Evolutionary conservation across 2,113 vertebrate genomes (phyloP), one percentile per base, ranked within the genome.

Genomic region (Heliornis fulica): DNA sequence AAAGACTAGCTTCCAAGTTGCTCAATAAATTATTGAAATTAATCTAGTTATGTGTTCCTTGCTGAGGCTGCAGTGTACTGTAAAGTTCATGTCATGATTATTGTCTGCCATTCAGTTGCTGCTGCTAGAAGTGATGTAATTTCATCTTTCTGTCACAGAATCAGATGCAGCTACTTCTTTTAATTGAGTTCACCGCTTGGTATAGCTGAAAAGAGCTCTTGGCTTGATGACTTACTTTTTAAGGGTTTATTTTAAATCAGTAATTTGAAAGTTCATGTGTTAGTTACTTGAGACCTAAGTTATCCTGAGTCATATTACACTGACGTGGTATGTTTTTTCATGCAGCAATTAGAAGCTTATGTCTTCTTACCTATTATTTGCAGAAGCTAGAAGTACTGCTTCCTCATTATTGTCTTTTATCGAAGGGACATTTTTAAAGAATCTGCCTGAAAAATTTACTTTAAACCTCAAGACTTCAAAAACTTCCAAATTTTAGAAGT

Each of bases 11-110:
- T 95, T 95, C 75, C 50, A 94, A 69, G 74, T 91, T 75, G 16
- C 70, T 82, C 26, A 72, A 56, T 96, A 92, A 92, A 95, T 97
- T 94, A 94, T 92, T 95, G 59, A 95, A 83, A 93, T 83, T 56
- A 85, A 64, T 96, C 46, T 84, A 80, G 66, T 76, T 93, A n/a
- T 54, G n/a, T 89, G 89, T 87, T 95, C 20, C 76, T 93, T 96
- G 92, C 86, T 95, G 95, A 89, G 87, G 15, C 41, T 78, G 32
- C 76, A 69, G 31, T 61, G n/a, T 95, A 54, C 78, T 63, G 21
- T 75, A 59, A 78, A 81, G 77, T 93, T 83, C 0, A 0, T 68
- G 88, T 78, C 83, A 64, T 69, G 59, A 69, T 90, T 94, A 82
- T 64, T 96, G 38, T 63, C 81, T 95, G 75, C 86, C 54, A 43